phyloP scores from a whole-genome alignment of 2,113 vertebrate genomes.

The Alethe diademata region DNA sequence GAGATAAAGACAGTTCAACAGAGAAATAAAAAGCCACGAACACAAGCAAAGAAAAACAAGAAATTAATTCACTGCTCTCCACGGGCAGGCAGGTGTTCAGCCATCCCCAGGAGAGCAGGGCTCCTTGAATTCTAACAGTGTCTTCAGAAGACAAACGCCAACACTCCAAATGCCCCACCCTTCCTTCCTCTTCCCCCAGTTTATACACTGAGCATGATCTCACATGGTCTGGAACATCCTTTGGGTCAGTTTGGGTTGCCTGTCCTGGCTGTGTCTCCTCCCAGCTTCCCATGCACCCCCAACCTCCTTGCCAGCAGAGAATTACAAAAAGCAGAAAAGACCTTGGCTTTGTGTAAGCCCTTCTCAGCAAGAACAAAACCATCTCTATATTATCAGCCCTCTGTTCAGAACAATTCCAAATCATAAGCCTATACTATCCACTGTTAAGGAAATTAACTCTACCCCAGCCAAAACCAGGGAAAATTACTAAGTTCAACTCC shows the following conservation, averaged over 20 bases:
- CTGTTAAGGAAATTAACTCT: neutral
- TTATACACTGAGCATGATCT: neutral
- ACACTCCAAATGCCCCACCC: neutral
- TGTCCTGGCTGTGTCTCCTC: neutral
- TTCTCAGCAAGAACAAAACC: neutral
- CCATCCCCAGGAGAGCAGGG: neutral
- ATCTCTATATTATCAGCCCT: neutral
- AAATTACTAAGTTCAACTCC: neutral
- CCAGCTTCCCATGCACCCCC: fast-evolving
- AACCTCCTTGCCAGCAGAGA: fast-evolving
- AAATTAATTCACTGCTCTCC: neutral
- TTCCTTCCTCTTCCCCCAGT: neutral
- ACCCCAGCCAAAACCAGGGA: neutral
- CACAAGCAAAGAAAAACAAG: neutral
- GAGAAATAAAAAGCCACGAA: neutral
- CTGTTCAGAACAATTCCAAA: neutral
- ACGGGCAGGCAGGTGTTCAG: neutral
- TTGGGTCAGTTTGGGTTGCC: neutral
- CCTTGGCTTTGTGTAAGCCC: neutral
- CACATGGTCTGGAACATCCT: neutral
- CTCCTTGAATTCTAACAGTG: neutral
- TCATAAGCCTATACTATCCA: neutral
- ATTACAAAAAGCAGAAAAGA: neutral
- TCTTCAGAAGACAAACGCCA: fast-evolving
- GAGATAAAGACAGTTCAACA: neutral